Conservation (phyloP, 2,888 invertebrate species). For the Lutraria lutraria region DNA sequence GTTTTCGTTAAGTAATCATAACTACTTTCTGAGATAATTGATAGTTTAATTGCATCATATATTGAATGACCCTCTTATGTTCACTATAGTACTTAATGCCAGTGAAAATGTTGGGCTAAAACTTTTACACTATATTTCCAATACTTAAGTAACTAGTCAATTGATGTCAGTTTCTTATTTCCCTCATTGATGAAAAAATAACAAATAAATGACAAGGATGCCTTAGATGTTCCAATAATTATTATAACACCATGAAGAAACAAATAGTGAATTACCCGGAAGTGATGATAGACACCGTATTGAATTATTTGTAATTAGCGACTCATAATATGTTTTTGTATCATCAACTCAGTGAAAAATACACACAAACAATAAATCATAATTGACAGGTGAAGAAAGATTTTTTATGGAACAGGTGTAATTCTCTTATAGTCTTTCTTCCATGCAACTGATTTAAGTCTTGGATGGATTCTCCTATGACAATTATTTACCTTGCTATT, state of each 20-base stretch:
- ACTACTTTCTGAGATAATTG: too few relatives aligned
- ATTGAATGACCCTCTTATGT: too few relatives aligned
- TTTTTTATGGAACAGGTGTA: constrained; percentile 1
- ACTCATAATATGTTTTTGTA: constrained; percentile 1
- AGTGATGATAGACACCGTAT: not conserved
- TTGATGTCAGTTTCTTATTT: not conserved
- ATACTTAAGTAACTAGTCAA: too few relatives aligned
- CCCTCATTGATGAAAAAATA: constrained; percentile 2
- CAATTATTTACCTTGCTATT: not conserved
- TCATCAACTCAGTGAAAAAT: constrained; percentile 10
- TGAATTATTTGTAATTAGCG: not conserved
- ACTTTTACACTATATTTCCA: too few relatives aligned
- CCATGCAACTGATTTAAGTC: not conserved
- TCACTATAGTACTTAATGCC: too few relatives aligned
- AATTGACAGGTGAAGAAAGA: constrained; percentile 4
- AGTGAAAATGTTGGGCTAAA: too few relatives aligned
- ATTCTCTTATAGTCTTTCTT: not conserved
- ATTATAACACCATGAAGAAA: constrained; percentile 1
- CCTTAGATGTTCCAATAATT: not conserved
- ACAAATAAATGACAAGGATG: not conserved
- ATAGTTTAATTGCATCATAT: too few relatives aligned
- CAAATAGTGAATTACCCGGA: not conserved
- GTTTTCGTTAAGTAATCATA: too few relatives aligned
- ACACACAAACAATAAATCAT: constrained; percentile 1
- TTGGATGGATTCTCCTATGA: not conserved